phyloP scores from a whole-genome alignment of 2,888 invertebrate genomes.

The Diaperis boleti region DNA sequence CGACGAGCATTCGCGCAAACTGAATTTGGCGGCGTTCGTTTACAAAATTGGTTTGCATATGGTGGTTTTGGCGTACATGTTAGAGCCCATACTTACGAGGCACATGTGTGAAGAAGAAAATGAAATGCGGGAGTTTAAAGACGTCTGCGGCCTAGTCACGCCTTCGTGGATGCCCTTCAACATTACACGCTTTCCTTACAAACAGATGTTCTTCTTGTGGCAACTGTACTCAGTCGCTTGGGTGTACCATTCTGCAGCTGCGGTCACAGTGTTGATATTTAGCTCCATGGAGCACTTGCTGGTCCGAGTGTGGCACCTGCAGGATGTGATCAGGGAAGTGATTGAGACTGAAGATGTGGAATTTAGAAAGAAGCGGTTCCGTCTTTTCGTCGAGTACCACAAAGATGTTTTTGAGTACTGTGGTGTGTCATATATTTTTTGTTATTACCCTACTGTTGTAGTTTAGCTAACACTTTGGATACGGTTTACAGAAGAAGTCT shows the following conservation, averaged over 20 bases:
- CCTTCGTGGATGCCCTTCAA: slow-evolving; percentile 29
- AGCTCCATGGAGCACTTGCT: slow-evolving; percentile 24
- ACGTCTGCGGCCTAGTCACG: slow-evolving; percentile 15
- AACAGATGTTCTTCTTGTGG: slow-evolving; percentile 19
- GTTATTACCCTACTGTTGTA: not conserved
- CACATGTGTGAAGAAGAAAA: slow-evolving; percentile 17
- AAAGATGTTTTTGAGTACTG: slow-evolving; percentile 20
- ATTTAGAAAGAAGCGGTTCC: not conserved
- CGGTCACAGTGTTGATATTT: slow-evolving; percentile 13
- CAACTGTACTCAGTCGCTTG: slow-evolving; percentile 17
- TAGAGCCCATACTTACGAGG: slow-evolving; percentile 1
- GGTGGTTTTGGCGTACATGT: slow-evolving; percentile 3
- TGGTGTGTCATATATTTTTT: not conserved
- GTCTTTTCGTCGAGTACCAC: slow-evolving; percentile 21
- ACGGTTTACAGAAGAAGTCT: slow-evolving; percentile 10
- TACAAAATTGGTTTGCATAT: slow-evolving; percentile 8
- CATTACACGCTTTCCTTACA: slow-evolving; percentile 12
- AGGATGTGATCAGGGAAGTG: slow-evolving; percentile 13
- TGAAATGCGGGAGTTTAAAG: slow-evolving; percentile 8
- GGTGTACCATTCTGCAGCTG: slow-evolving; percentile 5
- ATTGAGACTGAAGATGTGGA: slow-evolving; percentile 15
- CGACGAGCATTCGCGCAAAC: not conserved
- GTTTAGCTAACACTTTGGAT: slow-evolving; percentile 16
- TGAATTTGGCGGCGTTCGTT: not conserved
- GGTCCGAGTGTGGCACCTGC: slow-evolving; percentile 20